phyloP scores from a whole-genome alignment of 2,797 vertebrate species.

The Helostoma temminkii region DNA sequence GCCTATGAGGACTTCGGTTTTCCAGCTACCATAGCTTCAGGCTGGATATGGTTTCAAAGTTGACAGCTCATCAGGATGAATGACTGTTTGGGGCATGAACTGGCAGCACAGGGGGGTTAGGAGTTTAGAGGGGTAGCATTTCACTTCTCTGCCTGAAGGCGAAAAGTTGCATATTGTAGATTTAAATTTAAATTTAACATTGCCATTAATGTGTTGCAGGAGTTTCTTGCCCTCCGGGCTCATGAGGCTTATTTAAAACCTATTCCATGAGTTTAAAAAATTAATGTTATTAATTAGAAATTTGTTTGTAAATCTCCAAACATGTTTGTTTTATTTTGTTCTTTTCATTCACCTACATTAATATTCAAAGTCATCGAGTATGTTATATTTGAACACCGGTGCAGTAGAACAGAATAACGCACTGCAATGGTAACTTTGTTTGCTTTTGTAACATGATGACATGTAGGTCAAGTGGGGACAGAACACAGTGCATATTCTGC shows the following conservation, averaged over 20 bases:
- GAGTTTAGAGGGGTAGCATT: slow-evolving; percentile 6
- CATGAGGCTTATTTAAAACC: neutral
- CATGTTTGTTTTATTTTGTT: neutral
- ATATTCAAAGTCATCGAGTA: neutral
- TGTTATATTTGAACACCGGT: neutral
- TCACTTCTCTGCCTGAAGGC: slow-evolving; percentile 36
- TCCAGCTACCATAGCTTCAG: slow-evolving; percentile 24
- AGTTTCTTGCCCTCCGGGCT: neutral
- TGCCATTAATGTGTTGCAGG: slow-evolving; percentile 22
- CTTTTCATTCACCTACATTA: neutral
- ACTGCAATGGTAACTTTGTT: slow-evolving; percentile 24
- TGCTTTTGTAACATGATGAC: slow-evolving; percentile 42
- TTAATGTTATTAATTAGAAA: slow-evolving; percentile 18
- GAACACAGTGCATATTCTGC: slow-evolving; percentile 20
- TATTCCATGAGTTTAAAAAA: slow-evolving; percentile 19
- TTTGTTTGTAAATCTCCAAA: neutral
- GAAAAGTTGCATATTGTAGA: slow-evolving; percentile 23
- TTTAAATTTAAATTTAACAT: slow-evolving; percentile 24
- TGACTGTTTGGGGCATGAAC: slow-evolving; percentile 34
- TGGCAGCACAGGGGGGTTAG: slow-evolving; percentile 10
- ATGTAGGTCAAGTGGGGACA: slow-evolving; percentile 44
- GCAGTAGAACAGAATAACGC: neutral
- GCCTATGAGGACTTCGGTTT: slow-evolving; percentile 16
- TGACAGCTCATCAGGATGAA: slow-evolving; percentile 51
- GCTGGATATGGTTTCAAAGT: slow-evolving; percentile 32